phyloP scores from a whole-genome alignment of 2,888 invertebrate species.

The Acanthococcus lagerstroemiae region DNA sequence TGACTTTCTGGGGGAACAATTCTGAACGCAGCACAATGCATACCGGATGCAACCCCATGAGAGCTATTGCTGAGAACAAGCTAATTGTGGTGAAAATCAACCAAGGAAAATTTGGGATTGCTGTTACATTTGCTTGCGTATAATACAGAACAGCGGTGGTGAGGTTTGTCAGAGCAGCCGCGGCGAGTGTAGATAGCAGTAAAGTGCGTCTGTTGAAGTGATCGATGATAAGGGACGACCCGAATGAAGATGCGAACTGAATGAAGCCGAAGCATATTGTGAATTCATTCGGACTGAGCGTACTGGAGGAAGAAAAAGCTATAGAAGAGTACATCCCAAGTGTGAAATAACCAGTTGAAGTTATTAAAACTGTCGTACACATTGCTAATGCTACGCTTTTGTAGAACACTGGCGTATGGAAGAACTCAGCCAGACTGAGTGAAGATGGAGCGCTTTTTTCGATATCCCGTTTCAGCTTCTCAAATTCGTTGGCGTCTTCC shows the following conservation, averaged over 20 bases:
- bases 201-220: neutral
- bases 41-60: no score
- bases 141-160: neutral
- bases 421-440: neutral
- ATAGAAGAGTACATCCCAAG: neutral
- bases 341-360: constrained; percentile 9
- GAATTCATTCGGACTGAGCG: neutral
- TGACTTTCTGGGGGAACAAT: constrained; percentile 8
- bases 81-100: constrained; percentile 7
- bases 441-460: neutral
- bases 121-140: neutral
- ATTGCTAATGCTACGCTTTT: neutral
- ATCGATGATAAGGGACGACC: neutral
- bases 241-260: neutral
- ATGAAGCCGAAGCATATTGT: neutral
- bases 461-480: neutral
- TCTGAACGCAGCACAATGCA: neutral
- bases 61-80: neutral
- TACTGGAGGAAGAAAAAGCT: neutral
- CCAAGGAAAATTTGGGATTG: constrained; percentile 3
- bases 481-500: neutral
- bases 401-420: neutral
- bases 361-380: neutral
- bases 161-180: neutral
- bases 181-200: constrained; percentile 26